Evolutionary conservation across 1,140 invertebrate genomes (phyloP), one percentile per base, ranked within the genome.

Genomic region (Leptopilina boulardi): DNA sequence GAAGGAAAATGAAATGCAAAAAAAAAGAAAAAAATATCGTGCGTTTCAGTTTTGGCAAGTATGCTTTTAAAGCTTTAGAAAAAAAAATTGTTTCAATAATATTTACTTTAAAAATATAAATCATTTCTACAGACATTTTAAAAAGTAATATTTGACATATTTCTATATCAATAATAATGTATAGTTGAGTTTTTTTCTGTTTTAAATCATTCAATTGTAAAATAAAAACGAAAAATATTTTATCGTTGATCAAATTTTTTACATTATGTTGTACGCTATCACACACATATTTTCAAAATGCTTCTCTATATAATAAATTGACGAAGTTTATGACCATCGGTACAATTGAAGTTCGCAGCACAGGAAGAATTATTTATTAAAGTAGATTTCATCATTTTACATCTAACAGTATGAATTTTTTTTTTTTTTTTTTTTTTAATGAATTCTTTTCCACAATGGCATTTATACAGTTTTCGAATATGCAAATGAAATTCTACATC

Each of bases 21-120:
- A 83, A 80, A 81, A 83, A 75, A n/a, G n/a, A 15, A 51, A 51
- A 18, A 18, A 51, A 51, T 51, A 51, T 18, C 2, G 15, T 51
- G 47, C 15, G 5, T 51, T 51, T 18, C 47, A 18, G 15, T 51
- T 51, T 47, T n/a, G n/a, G 11, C n/a, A 51, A 18, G 0, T 51
- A 51, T 4, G 15, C 6, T 51, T 51, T 51, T n/a, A 51, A 18
- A 51, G 47, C 47, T 18, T 51, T 18, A 10, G n/a, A n/a, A n/a
- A 51, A 18, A 47, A 47, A 18, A 51, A 18, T 18, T 15, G 42
- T 44, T 15, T 51, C 18, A 51, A n/a, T 51, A 51, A 51, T 51
- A n/a, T 51, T 51, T 51, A n/a, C 44, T 47, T 47, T n/a, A 4
- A 8, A 51, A 18, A 18, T 51, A 5, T 3, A 51, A 18, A 18